Conservation (phyloP, 2,113 vertebrate genomes). For the Ailurus styani region DNA sequence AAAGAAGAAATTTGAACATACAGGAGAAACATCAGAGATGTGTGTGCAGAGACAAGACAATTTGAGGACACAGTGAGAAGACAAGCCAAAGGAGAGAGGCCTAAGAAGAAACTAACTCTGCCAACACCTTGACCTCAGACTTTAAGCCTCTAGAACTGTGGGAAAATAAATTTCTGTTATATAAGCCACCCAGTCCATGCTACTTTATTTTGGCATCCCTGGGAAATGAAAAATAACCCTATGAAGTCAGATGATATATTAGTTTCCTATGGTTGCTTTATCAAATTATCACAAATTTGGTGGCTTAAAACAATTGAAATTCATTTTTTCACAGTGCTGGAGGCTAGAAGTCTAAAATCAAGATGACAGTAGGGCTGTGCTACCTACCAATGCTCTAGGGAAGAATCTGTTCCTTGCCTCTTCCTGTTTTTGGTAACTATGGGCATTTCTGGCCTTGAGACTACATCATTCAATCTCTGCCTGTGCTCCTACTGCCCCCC, state of each 20-base stretch:
- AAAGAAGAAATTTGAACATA: background rate
- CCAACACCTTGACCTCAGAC: background rate
- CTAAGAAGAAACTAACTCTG: background rate
- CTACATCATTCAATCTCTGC: background rate
- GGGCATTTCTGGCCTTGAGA: too few species aligned
- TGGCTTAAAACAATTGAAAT: background rate
- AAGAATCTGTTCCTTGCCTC: background rate
- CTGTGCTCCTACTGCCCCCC: background rate
- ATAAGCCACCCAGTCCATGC: background rate
- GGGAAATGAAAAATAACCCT: background rate
- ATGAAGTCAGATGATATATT: background rate
- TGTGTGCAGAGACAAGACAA: background rate
- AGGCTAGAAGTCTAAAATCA: background rate
- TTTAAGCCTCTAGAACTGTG: background rate
- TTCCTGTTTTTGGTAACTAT: background rate
- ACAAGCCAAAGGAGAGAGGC: background rate
- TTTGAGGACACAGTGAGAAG: background rate
- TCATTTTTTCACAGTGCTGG: background rate
- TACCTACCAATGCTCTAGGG: background rate
- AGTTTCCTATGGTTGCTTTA: background rate
- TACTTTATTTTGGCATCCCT: background rate
- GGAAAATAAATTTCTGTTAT: background rate
- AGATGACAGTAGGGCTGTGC: background rate
- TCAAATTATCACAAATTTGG: background rate
- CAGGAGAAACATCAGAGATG: background rate